A percentile compares a stretch with the other conserved stretches of the same genome.
These are phyloP conservation scores for Synanthedon formicaeformis DNA, from an alignment of 2,888 invertebrate genomes.

Conservation along the genomic window DNA sequence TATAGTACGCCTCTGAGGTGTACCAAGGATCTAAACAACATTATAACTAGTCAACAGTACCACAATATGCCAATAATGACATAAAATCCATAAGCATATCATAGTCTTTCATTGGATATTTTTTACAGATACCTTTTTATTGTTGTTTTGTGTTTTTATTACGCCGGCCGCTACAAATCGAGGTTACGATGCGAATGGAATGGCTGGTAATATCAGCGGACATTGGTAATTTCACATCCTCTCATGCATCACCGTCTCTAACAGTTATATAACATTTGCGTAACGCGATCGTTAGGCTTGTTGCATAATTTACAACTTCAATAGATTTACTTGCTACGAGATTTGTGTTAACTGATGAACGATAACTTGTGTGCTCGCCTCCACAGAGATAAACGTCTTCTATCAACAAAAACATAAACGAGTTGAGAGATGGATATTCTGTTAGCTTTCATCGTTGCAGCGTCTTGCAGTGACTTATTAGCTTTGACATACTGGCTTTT, in stretches of 20 bases:
- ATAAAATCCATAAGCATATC: no score
- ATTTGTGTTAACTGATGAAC: constrained; percentile 8
- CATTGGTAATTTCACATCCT: constrained; percentile 20
- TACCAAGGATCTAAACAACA: no score
- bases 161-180: constrained; percentile 3
- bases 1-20: no score
- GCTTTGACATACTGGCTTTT: neutral
- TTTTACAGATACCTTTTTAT: neutral
- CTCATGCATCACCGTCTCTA: constrained; percentile 21
- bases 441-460: neutral
- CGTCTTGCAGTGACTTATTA: neutral
- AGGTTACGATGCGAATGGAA: constrained; percentile 1
- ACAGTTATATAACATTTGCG: constrained; percentile 42
- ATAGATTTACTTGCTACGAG: constrained; percentile 1
- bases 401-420: constrained; percentile 1
- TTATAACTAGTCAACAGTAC: no score
- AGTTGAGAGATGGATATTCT: neutral
- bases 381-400: neutral
- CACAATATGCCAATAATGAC: no score
- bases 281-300: constrained; percentile 25
- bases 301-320: constrained; percentile 21
- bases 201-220: constrained; percentile 3
- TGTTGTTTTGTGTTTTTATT: constrained; percentile 2
- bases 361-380: neutral
- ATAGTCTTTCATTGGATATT: no score